Conservation (phyloP, 2,888 invertebrate species). For the Macropis europaea region DNA sequence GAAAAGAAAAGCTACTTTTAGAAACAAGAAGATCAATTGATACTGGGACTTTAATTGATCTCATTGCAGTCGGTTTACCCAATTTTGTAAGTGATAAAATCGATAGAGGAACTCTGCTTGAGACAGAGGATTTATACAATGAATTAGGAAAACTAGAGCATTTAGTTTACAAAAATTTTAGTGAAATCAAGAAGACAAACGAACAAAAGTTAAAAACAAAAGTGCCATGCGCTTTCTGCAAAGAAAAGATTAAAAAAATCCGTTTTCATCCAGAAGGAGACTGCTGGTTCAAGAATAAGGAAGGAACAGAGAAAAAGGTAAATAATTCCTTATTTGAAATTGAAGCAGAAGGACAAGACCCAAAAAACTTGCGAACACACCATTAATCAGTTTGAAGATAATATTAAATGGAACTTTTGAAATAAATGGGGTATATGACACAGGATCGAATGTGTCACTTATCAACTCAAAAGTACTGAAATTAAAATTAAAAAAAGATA, state of each 20-base stretch:
- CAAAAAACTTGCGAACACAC: neutral
- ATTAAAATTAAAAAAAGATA: neutral
- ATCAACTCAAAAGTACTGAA: neutral
- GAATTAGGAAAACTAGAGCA: no score
- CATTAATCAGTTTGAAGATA: neutral
- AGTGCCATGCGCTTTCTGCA: neutral
- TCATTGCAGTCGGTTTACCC: constrained; percentile 63
- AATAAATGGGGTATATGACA: neutral
- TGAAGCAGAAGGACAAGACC: neutral
- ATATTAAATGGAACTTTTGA: neutral
- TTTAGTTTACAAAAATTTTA: no score
- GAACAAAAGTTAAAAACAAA: neutral
- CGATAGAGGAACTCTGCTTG: constrained; percentile 53
- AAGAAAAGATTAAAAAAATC: neutral
- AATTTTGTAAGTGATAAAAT: constrained; percentile 57
- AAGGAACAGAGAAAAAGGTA: neutral
- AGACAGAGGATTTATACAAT: constrained; percentile 61
- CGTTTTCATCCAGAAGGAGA: neutral
- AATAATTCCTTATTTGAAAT: neutral
- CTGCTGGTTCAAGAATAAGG: neutral
- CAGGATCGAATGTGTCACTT: no score
- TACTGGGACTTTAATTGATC: constrained; percentile 59
- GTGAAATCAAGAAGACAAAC: neutral
- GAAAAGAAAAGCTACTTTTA: no score
- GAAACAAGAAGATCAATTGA: constrained; percentile 42